Evolutionary conservation across 2,797 vertebrate species (phyloP).

Genomic region (Sebastes dallii): DNA sequence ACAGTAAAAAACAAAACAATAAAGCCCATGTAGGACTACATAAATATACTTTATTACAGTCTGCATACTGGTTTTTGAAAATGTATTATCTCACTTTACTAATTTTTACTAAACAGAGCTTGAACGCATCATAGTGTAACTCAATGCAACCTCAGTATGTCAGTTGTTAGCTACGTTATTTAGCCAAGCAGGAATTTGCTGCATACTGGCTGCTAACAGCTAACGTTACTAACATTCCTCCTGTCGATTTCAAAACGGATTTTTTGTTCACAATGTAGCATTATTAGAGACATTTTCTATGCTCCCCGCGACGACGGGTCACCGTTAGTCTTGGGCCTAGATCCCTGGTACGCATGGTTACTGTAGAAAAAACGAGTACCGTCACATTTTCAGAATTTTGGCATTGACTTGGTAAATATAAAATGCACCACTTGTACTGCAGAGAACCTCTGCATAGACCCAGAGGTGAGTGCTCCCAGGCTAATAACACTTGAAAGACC

Average conservation of each 20-base stretch:
- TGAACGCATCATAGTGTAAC: not conserved
- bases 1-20: no score
- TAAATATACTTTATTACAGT: no score
- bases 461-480: not conserved
- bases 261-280: no score
- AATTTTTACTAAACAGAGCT: not conserved
- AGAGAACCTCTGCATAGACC: not conserved
- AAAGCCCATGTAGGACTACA: no score
- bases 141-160: no score
- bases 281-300: no score
- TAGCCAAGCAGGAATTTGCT: no score
- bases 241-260: no score
- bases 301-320: rapidly evolving
- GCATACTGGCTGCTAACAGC: no score
- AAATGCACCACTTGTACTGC: not conserved
- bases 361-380: not conserved
- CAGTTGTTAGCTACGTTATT: no score
- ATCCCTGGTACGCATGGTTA: not conserved
- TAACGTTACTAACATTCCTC: no score
- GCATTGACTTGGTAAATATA: not conserved
- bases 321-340: not conserved
- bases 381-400: not conserved
- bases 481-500: not conserved
- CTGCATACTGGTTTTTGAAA: not conserved
- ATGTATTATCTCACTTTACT: not conserved